Base-by-base conservation (phyloP, 1,140 invertebrate genomes). In the Drosophila tani region DNA sequence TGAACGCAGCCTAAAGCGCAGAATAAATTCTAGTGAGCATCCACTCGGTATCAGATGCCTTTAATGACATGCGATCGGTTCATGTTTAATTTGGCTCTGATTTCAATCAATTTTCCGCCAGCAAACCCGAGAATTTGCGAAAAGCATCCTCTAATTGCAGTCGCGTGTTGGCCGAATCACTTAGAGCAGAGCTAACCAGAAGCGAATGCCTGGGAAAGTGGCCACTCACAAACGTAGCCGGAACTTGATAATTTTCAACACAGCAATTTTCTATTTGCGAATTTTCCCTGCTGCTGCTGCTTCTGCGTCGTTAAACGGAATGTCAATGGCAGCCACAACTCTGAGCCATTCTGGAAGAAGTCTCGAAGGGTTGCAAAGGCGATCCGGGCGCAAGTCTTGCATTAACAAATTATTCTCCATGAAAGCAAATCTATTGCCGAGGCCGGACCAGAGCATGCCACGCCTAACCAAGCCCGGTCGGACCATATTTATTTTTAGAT, bases 341-440 rank as follows among this genome's bases (percentile, higher is more conserved):
- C 35, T 43, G 14, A 46, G 19, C 55, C 17, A 43, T 67, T 59
- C 62, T 75, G 9, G 63, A 69, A 73, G 71, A 38, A 19, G 21
- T 32, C n/a, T 38, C 17, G 35, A 12, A 57, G 43, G 21, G 32
- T n/a, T 21, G 32, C 15, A 40, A 40, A 7, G 35, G 21, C 15
- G 27, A 47, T 19, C 17, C 8, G 14, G 15, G 60, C 51, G 60
- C 77, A 65, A 64, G 70, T 63, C 79, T 75, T 53, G 59, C 75
- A 74, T 80, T 77, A 76, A 79, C 79, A 82, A 87, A 86, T 87
- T 75, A 82, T 82, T 87, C 67, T 79, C 63, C 75, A 87, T 76
- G 64, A 79, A 87, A 70, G 51, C 38, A 71, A 71, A 71, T 71
- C 69, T 73, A 73, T 81, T 84, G 65, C 79, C 49, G 41, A 56